phyloP scores from a whole-genome alignment of 1,140 invertebrate species.

The Drosophila pectinifera region DNA sequence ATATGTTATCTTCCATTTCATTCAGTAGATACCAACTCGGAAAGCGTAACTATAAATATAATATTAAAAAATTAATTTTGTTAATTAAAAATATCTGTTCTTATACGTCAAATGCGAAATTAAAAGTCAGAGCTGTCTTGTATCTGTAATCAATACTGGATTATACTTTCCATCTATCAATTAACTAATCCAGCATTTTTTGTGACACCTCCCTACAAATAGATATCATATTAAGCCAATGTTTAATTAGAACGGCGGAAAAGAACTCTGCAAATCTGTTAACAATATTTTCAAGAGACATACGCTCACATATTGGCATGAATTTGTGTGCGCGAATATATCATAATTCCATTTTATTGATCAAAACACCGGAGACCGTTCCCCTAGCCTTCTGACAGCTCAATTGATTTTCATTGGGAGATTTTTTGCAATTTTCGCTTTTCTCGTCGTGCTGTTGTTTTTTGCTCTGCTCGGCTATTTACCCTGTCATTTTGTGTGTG shows the following conservation, averaged over 20 bases:
- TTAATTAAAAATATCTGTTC: neutral
- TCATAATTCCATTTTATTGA: slow-evolving; percentile 45
- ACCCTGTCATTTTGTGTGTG: slow-evolving; percentile 66
- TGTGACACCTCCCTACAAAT: neutral
- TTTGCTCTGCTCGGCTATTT: slow-evolving; percentile 50
- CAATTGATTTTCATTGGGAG: slow-evolving; percentile 44
- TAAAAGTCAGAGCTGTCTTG: neutral
- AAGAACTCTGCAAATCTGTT: neutral
- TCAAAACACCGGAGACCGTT: slow-evolving; percentile 18
- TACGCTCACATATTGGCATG: neutral
- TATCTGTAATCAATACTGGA: neutral
- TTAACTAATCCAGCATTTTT: neutral
- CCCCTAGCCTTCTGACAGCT: slow-evolving; percentile 11
- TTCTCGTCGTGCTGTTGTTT: slow-evolving; percentile 23
- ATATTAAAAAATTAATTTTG: too few relatives aligned
- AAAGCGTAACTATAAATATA: neutral
- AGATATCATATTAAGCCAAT: neutral
- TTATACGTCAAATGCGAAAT: neutral
- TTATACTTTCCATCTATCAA: neutral
- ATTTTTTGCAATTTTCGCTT: slow-evolving; percentile 33
- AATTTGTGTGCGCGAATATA: slow-evolving; percentile 9
- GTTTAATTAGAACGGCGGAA: neutral
- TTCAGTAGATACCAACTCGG: neutral
- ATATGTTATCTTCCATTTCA: too few relatives aligned
- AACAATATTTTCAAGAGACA: neutral